Base-by-base conservation (phyloP, 2,888 invertebrate species). In the Hirtodrosophila alboralis region DNA sequence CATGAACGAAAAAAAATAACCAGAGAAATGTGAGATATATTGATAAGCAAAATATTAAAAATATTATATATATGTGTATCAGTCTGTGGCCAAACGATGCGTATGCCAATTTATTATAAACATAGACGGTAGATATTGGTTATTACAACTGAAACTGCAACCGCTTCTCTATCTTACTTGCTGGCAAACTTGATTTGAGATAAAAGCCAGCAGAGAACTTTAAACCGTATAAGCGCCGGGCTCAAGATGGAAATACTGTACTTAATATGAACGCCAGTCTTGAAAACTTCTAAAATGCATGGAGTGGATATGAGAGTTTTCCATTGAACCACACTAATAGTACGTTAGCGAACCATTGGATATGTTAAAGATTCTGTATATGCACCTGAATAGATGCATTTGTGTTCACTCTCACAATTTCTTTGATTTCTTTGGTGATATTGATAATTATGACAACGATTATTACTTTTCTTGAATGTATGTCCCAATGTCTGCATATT, bases 391-490 rank as follows among this genome's bases (percentile, higher is more conserved):
- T 45, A 57, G 26, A 65, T 10, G 49, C 40, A 61, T 51, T 65
- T 66, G 38, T 63, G 47, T 40, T 56, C 59, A 49, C 9, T 59
- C 26, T 41, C 54, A 52, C 41, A 37, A 65, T 56, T 51, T 60
- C 37, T 62, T 58, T 65, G 41, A 47, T 68, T 65, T 62, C 57
- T 62, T 51, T 70, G 67, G 21, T 31, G 40, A 44, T 49, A 45
- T 18, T 71, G 61, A 49, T 69, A 47, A 51, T 38, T 37, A 48
- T 54, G 44, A 12, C 27, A 51, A 51, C 23, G 27, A 16, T 63
- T 61, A 43, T 65, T 78, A 80, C 79, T 69, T 83, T 53, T 57
- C 33, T 75, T 83, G 12, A 75, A 48, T 37, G 43, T 38, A 3
- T 83, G 64, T n/a, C 49, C 75, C 64, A 61, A 49, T 44, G 43